Evolutionary conservation across 2,113 vertebrate genomes (phyloP).

Genomic region (Rhombomys opimus): DNA sequence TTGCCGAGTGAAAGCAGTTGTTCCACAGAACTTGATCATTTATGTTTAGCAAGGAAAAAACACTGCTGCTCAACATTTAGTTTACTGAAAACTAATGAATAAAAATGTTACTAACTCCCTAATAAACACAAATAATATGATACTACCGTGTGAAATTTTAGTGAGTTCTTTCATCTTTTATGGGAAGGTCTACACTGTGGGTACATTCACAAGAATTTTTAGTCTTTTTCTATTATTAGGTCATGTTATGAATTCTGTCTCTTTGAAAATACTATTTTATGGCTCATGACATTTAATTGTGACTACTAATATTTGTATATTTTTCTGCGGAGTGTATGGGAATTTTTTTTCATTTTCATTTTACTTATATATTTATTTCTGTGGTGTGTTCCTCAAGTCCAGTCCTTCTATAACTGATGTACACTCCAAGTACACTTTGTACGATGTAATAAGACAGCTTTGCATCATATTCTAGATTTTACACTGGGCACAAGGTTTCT

Average conservation of each 20-base stretch:
- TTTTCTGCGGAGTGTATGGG: not conserved
- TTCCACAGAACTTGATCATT: slow-evolving; percentile 67
- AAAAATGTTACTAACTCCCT: slow-evolving; percentile 25
- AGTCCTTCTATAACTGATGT: not conserved
- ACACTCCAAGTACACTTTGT: not conserved
- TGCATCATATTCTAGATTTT: slow-evolving; percentile 18
- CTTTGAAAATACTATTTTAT: slow-evolving; percentile 37
- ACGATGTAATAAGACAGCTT: slow-evolving; percentile 13
- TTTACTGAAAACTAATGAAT: slow-evolving; percentile 61
- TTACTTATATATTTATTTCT: not conserved
- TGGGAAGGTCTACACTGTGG: not conserved
- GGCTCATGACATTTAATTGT: not conserved
- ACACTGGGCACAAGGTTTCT: not conserved
- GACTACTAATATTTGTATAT: slow-evolving; percentile 3
- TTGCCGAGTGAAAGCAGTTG: slow-evolving; percentile 48
- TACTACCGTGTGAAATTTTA: not conserved
- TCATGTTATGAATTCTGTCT: not conserved
- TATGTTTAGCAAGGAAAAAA: slow-evolving; percentile 53
- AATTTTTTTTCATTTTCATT: not conserved
- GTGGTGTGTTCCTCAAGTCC: not conserved
- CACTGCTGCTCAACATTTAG: slow-evolving; percentile 43
- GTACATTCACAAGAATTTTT: slow-evolving; percentile 15
- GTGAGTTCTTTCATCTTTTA: slow-evolving; percentile 20
- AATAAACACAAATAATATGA: not conserved
- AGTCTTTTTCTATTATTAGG: not conserved